Evolutionary conservation across 2,888 invertebrate genomes (phyloP), one percentile per base, ranked within the genome.

Genomic region (Bombylius discolor): DNA sequence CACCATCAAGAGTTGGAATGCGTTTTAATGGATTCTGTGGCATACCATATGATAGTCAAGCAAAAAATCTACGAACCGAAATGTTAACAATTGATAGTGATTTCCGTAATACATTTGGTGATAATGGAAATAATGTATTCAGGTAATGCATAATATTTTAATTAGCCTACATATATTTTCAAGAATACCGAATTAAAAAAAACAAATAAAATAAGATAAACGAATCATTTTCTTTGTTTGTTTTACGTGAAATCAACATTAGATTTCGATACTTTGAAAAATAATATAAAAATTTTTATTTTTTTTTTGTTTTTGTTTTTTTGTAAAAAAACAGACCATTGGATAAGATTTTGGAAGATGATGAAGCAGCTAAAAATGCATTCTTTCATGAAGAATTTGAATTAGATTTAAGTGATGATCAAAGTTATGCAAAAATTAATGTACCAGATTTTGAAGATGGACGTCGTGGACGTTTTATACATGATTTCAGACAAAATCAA

Each of bases 361-460:
- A 55, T 39, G 36, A 36, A 11, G 63, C 73, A 66, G 59, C 70
- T 52, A 72, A 8, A 42, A 42, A 42, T 11, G 12, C 39, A 42
- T 42, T 42, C 12, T 84, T 93, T 68, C 83, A 83, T 56, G 92
- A 94, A 73, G 82, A 85, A 61, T 81, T 94, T 64, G 89, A 93
- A 67, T 80, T 95, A 62, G 87, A 85, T 67, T 70, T 82, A 49
- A 67, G 64, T 42, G 80, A 82, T 51, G 78, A 81, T 34, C 85
- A 86, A 61, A 77, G 80, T 53, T 85, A 85, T 68, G 90, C 94
- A 70, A 87, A 86, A 71, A 89, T 97, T 64, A 82, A 87, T 64
- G 92, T 96, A 8, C 86, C 89, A 13, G 85, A 88, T 68, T 89
- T 90, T 68, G 82, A 82, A 60, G 85, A 87, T 62, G 91, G 90